phyloP scores from a whole-genome alignment of 2,797 vertebrate genomes.

The Nannoperca australis region DNA sequence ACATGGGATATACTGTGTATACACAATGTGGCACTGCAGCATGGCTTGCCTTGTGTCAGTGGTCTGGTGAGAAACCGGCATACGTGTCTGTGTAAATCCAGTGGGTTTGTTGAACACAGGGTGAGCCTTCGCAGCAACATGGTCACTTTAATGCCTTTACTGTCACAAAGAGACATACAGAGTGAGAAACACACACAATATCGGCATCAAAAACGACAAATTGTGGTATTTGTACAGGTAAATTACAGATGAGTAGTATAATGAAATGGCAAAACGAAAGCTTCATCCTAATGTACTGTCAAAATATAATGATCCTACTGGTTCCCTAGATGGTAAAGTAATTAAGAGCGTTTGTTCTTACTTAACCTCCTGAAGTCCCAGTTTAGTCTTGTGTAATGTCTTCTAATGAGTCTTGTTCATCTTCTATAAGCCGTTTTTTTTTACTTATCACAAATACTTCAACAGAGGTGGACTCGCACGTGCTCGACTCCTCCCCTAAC shows the following conservation, averaged over 20 bases:
- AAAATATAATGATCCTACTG: background rate
- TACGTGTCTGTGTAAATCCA: constrained; percentile 49
- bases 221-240: background rate
- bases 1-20: background rate
- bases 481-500: constrained; percentile 61
- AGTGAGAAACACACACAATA: background rate
- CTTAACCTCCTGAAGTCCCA: constrained; percentile 25
- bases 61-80: constrained; percentile 55
- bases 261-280: background rate
- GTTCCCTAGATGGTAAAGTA: background rate
- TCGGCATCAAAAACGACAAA: background rate
- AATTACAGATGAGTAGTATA: background rate
- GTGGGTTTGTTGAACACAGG: constrained; percentile 56
- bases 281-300: background rate
- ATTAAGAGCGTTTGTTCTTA: constrained; percentile 32
- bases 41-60: constrained; percentile 76
- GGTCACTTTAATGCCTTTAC: constrained; percentile 18
- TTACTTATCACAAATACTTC: constrained; percentile 27
- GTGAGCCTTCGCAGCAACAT: constrained; percentile 81
- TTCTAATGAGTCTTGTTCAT: constrained; percentile 45
- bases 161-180: constrained; percentile 8
- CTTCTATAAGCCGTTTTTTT: constrained; percentile 29
- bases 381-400: constrained; percentile 7
- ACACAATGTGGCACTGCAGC: constrained; percentile 11
- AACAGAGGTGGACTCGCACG: constrained; percentile 22